Conservation (phyloP, 2,888 invertebrate genomes). For the Oligia latruncula region DNA sequence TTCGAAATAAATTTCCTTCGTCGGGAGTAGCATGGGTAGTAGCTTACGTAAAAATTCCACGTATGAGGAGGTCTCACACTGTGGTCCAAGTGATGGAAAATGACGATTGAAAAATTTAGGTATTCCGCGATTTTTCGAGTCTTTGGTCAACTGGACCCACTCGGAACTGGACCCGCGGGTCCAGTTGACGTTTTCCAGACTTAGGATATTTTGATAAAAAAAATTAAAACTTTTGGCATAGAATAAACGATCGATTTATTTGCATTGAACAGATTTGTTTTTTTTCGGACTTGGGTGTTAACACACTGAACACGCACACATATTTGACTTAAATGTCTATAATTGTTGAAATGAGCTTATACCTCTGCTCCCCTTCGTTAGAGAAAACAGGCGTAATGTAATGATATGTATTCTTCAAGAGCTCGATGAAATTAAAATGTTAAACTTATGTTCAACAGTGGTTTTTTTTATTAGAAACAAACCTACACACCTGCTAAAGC, state of each 20-base stretch:
- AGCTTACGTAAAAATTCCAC: conserved; percentile 88
- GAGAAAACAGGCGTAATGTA: not conserved
- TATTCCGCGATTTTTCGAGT: not conserved
- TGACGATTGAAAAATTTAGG: not conserved
- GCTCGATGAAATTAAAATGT: not conserved
- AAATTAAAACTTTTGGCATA: not conserved
- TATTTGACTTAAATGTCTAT: not conserved
- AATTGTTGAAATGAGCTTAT: conserved; percentile 7
- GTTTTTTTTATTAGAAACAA: not conserved
- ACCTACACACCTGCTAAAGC: not conserved
- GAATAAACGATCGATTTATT: not conserved
- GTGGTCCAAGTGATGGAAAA: conserved; percentile 60
- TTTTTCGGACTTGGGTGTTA: not conserved
- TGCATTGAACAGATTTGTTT: not conserved
- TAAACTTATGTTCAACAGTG: not conserved
- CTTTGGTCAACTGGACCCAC: too few relatives aligned
- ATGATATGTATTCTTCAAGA: not conserved
- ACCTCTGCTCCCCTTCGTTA: not conserved
- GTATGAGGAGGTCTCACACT: conserved; percentile 79
- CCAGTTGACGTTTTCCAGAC: too few relatives aligned
- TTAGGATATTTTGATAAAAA: not conserved
- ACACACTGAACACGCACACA: not conserved
- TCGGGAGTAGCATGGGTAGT: conserved; percentile 75
- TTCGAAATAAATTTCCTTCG: conserved; percentile 83
- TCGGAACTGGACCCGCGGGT: too few relatives aligned